Conservation (phyloP, 2,888 invertebrate genomes). For the Neoascia interrupta region DNA sequence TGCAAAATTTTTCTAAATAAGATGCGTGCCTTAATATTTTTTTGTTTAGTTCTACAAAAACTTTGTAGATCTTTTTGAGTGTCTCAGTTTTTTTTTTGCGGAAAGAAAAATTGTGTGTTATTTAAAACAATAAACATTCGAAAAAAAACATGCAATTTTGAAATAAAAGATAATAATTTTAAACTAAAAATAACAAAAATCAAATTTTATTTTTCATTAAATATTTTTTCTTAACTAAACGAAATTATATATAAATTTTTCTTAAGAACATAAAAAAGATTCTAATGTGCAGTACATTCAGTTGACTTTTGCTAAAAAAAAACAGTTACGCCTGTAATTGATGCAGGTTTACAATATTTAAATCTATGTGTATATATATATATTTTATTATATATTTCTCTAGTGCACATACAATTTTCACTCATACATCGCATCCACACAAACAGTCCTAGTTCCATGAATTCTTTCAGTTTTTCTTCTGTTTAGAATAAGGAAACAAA, state of each 20-base stretch:
- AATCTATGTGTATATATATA: conserved; percentile 40
- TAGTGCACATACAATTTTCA: conserved; percentile 32
- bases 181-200: conserved; percentile 12
- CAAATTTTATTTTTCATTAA: conserved; percentile 11
- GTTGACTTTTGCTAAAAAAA: background rate
- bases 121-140: no score
- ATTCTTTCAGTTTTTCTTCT: conserved; percentile 16
- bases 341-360: conserved; percentile 41
- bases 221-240: conserved; percentile 15
- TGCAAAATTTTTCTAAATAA: no score
- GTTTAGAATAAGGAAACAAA: conserved; percentile 27
- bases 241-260: conserved; percentile 11
- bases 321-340: conserved; percentile 33
- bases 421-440: conserved; percentile 52
- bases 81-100: no score
- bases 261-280: conserved; percentile 18
- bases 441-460: conserved; percentile 47
- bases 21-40: no score
- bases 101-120: no score
- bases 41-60: no score
- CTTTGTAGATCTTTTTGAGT: no score
- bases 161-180: no score
- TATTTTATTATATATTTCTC: conserved; percentile 51
- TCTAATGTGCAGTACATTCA: conserved; percentile 12
- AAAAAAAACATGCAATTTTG: no score